phyloP scores from a whole-genome alignment of 2,113 vertebrate genomes.

The Buteo buteo region DNA sequence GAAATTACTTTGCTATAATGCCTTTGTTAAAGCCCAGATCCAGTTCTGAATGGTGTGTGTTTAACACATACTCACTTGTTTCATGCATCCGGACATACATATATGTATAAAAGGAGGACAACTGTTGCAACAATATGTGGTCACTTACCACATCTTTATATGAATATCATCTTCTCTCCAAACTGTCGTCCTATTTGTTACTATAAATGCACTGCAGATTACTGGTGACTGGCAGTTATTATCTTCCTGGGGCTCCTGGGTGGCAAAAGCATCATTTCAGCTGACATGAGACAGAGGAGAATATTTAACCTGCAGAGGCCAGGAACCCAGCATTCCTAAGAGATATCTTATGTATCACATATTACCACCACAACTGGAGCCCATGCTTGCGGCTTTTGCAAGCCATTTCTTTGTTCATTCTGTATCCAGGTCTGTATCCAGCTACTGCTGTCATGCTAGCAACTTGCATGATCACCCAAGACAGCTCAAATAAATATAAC shows the following conservation, averaged over 20 bases:
- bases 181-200: neutral
- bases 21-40: neutral
- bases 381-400: neutral
- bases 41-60: neutral
- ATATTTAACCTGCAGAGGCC: neutral
- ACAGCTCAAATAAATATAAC: neutral
- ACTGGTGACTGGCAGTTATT: conserved; percentile 10
- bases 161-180: neutral
- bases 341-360: neutral
- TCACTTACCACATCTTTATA: neutral
- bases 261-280: conserved; percentile 15
- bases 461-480: neutral
- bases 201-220: neutral
- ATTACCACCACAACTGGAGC: neutral
- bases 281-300: neutral
- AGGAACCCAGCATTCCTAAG: neutral
- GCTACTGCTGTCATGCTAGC: neutral
- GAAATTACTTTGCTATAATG: neutral
- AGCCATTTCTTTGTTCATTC: neutral
- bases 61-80: neutral
- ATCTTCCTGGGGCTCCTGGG: neutral
- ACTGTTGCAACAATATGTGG: neutral
- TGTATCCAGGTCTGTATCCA: neutral
- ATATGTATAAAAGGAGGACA: neutral
- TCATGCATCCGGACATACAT: accelerated